A percentile compares a stretch with the other conserved stretches of the same genome.
Conservation (phyloP, 2,888 invertebrate species). For the Spatulosminthurus flaviceps region DNA sequence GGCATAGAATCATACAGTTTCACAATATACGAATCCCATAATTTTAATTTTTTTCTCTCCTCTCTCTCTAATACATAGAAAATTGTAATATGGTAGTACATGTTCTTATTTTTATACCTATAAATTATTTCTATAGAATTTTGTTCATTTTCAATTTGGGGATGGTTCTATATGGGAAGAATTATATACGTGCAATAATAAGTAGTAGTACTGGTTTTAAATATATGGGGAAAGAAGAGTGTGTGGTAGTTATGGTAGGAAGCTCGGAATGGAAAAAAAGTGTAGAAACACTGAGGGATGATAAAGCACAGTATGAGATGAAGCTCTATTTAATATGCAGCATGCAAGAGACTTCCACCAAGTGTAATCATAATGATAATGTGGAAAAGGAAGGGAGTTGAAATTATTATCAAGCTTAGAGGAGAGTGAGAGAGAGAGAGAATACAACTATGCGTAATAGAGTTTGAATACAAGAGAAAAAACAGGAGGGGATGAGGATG, state of each 20-base stretch:
- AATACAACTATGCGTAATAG: slow-evolving; percentile 30
- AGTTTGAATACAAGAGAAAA: slow-evolving; percentile 38
- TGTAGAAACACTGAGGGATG: slow-evolving; percentile 31
- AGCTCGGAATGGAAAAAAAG: slow-evolving; percentile 19
- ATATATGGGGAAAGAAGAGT: slow-evolving; percentile 27
- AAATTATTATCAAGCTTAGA: slow-evolving; percentile 37
- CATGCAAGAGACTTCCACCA: slow-evolving; percentile 31
- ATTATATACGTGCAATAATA: too few species aligned
- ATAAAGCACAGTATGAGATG: slow-evolving; percentile 46
- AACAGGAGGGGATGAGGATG: slow-evolving; percentile 42
- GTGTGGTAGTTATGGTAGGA: too few species aligned
- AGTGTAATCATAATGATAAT: slow-evolving; percentile 45
- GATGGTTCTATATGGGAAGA: too few species aligned
- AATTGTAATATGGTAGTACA: too few species aligned
- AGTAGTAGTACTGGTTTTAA: background rate
- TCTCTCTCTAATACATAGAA: background rate
- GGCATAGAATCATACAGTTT: background rate
- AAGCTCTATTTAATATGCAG: slow-evolving; percentile 46
- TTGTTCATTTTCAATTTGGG: too few species aligned
- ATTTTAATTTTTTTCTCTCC: background rate
- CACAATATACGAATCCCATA: slow-evolving; percentile 7
- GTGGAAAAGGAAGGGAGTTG: slow-evolving; percentile 41
- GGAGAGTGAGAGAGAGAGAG: slow-evolving; percentile 25
- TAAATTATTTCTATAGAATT: too few species aligned
- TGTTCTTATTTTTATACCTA: too few species aligned